phyloP scores from a whole-genome alignment of 2,113 vertebrate genomes.

The Dasyprocta punctata region DNA sequence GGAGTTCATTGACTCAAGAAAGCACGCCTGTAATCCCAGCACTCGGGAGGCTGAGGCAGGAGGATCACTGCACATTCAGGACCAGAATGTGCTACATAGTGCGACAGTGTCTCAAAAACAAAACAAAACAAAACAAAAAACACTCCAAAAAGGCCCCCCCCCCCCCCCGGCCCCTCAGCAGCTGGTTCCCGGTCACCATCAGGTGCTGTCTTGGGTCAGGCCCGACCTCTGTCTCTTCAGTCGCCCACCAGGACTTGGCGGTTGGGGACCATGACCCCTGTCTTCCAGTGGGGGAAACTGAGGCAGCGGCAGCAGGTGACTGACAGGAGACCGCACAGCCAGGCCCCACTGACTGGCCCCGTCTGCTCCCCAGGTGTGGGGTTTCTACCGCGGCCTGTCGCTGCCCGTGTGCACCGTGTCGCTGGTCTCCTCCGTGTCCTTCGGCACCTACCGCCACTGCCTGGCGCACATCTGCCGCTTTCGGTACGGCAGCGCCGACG shows the following conservation, averaged over 20 bases:
- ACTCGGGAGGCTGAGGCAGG: background rate
- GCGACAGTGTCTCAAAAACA: background rate
- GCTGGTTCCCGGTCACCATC: fast-evolving
- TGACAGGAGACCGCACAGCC: background rate
- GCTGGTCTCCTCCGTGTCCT: conserved; percentile 88
- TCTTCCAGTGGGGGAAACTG: background rate
- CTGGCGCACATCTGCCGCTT: conserved; percentile 85
- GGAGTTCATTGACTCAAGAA: background rate
- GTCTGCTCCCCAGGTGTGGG: conserved; percentile 80
- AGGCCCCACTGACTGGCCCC: background rate
- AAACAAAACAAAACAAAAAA: background rate
- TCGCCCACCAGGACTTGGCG: fast-evolving
- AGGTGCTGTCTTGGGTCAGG: fast-evolving
- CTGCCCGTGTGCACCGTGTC: conserved; percentile 88
- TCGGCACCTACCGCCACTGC: conserved; percentile 89
- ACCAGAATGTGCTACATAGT: background rate
- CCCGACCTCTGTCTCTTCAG: background rate
- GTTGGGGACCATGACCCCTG: fast-evolving
- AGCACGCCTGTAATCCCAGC: background rate
- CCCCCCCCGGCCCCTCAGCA: background rate
- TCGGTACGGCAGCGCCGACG: conserved; percentile 81
- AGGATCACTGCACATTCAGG: background rate
- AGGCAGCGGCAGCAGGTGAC: background rate
- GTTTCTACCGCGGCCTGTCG: conserved; percentile 91
- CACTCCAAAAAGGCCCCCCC: no score